phyloP scores from a whole-genome alignment of 2,888 invertebrate genomes.

The Caenorhabditis sp. region DNA sequence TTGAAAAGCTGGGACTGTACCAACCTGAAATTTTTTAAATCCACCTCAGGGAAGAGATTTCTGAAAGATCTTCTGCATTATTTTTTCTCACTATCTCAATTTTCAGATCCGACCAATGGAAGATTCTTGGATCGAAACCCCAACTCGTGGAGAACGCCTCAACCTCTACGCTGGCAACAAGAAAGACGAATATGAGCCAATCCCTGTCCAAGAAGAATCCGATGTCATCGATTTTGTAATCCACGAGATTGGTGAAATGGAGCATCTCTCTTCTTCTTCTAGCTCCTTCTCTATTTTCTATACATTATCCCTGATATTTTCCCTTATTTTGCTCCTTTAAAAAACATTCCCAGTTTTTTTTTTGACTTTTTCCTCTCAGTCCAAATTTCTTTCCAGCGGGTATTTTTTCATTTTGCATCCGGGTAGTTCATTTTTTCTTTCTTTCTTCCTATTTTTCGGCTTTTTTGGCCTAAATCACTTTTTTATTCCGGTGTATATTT shows the following conservation, averaged over 20 bases:
- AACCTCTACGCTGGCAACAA: constrained; percentile 41
- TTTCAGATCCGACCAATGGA: constrained; percentile 34
- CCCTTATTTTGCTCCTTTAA: constrained; percentile 2
- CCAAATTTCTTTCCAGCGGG: constrained; percentile 13
- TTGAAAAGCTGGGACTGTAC: too few relatives aligned
- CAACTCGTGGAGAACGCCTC: constrained; percentile 41
- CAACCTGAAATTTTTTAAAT: too few relatives aligned
- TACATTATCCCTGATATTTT: background rate
- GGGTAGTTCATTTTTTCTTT: background rate
- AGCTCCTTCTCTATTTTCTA: background rate
- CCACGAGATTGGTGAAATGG: constrained; percentile 55
- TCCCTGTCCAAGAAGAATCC: constrained; percentile 9
- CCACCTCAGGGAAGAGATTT: too few relatives aligned
- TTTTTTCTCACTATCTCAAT: too few relatives aligned
- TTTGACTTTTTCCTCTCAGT: constrained; percentile 15
- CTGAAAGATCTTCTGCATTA: too few relatives aligned
- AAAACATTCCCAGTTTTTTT: too few relatives aligned
- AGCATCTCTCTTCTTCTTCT: background rate
- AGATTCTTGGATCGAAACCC: constrained; percentile 26
- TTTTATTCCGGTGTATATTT: background rate
- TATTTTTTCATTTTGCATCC: constrained; percentile 9
- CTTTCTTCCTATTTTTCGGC: background rate
- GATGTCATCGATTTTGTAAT: constrained; percentile 50
- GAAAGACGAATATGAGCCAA: constrained; percentile 42
- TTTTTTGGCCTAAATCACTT: too few relatives aligned